Conservation (phyloP, 2,797 vertebrate species). For the Aldrovandia affinis region DNA sequence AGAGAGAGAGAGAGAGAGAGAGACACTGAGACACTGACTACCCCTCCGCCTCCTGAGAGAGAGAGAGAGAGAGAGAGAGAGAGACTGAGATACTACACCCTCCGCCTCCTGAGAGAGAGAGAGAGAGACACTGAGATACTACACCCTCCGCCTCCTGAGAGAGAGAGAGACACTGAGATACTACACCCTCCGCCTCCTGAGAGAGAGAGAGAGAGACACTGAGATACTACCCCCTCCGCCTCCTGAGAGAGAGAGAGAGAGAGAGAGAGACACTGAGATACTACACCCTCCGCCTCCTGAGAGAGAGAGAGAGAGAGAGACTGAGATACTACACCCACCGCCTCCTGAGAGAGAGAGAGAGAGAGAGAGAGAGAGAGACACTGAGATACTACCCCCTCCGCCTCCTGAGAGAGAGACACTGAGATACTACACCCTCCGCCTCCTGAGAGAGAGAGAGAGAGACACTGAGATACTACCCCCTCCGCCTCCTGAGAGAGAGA, state of each 20-base stretch:
- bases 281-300: conserved; percentile 67
- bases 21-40: conserved; percentile 29
- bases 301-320: conserved; percentile 45
- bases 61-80: conserved; percentile 36
- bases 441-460: conserved; percentile 56
- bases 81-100: conserved; percentile 42
- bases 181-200: conserved; percentile 67
- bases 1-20: conserved; percentile 56
- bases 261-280: conserved; percentile 30
- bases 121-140: conserved; percentile 27
- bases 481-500: conserved; percentile 62
- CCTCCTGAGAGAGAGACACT: conserved; percentile 49
- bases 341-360: conserved; percentile 60
- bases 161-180: conserved; percentile 30
- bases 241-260: conserved; percentile 67
- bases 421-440: conserved; percentile 55
- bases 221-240: conserved; percentile 54
- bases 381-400: conserved; percentile 52
- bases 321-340: conserved; percentile 52
- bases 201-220: conserved; percentile 33
- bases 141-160: conserved; percentile 62
- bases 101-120: conserved; percentile 62
- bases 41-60: conserved; percentile 69
- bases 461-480: conserved; percentile 42
- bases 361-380: too few species aligned